phyloP scores from a whole-genome alignment of 2,888 invertebrate genomes.

The Zeuzera pyrina region DNA sequence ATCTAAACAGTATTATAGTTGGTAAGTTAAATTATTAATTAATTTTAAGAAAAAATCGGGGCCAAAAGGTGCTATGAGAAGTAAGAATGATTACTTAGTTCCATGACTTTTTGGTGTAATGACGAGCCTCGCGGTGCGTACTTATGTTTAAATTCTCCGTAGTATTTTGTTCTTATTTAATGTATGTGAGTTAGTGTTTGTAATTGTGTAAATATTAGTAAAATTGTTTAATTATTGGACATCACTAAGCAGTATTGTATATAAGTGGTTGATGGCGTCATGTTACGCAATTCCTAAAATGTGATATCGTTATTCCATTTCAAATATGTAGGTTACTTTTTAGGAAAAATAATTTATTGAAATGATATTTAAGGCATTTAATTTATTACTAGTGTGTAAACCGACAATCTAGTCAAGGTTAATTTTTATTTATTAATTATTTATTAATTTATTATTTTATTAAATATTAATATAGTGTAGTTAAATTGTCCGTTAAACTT shows the following conservation, averaged over 20 bases:
- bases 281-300: conserved; percentile 63
- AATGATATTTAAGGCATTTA: conserved; percentile 23
- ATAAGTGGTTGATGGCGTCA: conserved; percentile 30
- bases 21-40: conserved; percentile 46
- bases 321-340: conserved; percentile 28
- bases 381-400: conserved; percentile 8
- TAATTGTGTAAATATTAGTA: conserved; percentile 12
- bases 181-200: conserved; percentile 1
- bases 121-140: conserved; percentile 14
- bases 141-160: conserved; percentile 15
- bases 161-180: not conserved
- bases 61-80: conserved; percentile 61
- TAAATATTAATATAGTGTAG: too few species aligned
- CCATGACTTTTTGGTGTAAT: conserved; percentile 39
- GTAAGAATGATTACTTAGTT: conserved; percentile 28
- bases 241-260: conserved; percentile 40
- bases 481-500: too few species aligned
- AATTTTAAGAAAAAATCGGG: conserved; percentile 37
- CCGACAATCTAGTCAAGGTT: not conserved
- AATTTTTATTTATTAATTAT: conserved; percentile 22
- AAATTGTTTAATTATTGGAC: conserved; percentile 20
- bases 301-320: conserved; percentile 62
- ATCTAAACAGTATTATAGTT: conserved; percentile 56
- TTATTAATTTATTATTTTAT: conserved; percentile 35
- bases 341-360: conserved; percentile 21